Evolutionary conservation across 2,797 vertebrate species (phyloP), one percentile per base, ranked within the genome.

Genomic region (Lithobates pipiens): DNA sequence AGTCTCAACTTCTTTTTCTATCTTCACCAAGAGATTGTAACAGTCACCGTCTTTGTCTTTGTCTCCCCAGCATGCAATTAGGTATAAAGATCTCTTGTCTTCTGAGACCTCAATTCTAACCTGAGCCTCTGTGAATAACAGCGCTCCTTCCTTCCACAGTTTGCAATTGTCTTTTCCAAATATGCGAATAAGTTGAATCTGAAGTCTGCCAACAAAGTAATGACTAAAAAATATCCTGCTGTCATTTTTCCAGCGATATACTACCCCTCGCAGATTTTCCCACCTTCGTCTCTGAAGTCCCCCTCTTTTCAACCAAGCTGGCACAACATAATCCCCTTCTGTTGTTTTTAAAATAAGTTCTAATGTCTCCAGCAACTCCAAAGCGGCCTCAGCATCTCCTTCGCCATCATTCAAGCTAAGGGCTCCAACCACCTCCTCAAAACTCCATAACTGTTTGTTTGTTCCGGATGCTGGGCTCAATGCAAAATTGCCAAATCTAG

Each of bases 311-410:
- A 89, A 63, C 88, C 86, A 88, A 10, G 82, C 83, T 69, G 88
- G 83, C 16, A 88, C 85, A n/a, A 88, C 77, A 79, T 63, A 87
- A 3, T 88, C 21, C 21, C 71, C 83, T 36, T 79, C 71, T n/a
- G 70, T 32, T 18, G 79, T 85, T 5, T 36, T 76, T 29, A 85
- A 85, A 25, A 85, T 18, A 10, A 88, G 72, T 54, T 87, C 79
- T 29, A 88, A 46, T 54, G 70, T 69, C 42, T 85, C 86, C n/a
- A 89, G 83, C 29, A 89, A 67, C 0, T 85, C 61, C 11, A 89
- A 21, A 29, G n/a, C 54, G 54, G 68, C 27, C 23, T 73, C 9
- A 76, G 65, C 3, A 16, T 76, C 39, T 2, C 32, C 25, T 27
- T 70, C 54, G 16, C 44, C 71, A 63, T 80, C n/a, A 39, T 71